Percentiles rank a stretch among this genome's conserved stretches.
Conservation (phyloP, 2,113 vertebrate genomes). For the Chionis minor region DNA sequence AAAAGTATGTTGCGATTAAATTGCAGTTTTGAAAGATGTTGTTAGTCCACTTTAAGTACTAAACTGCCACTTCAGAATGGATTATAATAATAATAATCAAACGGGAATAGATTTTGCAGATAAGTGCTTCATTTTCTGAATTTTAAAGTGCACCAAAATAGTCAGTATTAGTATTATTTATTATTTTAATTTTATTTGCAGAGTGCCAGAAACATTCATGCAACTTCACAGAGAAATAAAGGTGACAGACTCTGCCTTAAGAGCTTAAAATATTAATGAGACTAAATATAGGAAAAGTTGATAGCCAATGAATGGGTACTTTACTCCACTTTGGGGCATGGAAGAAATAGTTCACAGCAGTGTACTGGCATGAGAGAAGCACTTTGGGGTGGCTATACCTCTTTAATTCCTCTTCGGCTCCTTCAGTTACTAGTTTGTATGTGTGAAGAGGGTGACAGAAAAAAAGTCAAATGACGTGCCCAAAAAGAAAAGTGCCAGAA, state of each 20-base stretch:
- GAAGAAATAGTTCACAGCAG: not conserved
- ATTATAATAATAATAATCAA: not conserved
- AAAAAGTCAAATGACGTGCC: not conserved
- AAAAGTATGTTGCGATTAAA: not conserved
- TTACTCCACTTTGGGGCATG: too few relatives aligned
- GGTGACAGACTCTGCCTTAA: not conserved
- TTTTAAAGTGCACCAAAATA: not conserved
- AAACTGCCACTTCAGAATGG: not conserved
- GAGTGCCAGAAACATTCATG: not conserved
- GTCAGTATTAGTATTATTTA: slow-evolving; percentile 19
- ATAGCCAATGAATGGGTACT: not conserved
- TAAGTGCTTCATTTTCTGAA: not conserved
- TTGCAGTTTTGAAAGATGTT: slow-evolving; percentile 4
- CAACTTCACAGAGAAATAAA: not conserved
- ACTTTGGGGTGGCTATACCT: not conserved
- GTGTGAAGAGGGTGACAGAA: not conserved
- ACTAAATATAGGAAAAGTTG: not conserved
- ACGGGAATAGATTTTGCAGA: not conserved
- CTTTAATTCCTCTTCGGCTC: not conserved
- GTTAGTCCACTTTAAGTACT: not conserved
- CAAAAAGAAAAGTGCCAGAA: not conserved
- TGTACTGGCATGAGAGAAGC: not conserved
- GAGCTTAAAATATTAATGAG: slow-evolving; percentile 14
- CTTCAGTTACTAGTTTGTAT: not conserved
- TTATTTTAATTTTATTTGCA: slow-evolving; percentile 33